Percentiles rank a stretch among this genome's conserved stretches.
Evolutionary conservation across 2,113 vertebrate species (phyloP).

Genomic region (Rissa tridactyla): DNA sequence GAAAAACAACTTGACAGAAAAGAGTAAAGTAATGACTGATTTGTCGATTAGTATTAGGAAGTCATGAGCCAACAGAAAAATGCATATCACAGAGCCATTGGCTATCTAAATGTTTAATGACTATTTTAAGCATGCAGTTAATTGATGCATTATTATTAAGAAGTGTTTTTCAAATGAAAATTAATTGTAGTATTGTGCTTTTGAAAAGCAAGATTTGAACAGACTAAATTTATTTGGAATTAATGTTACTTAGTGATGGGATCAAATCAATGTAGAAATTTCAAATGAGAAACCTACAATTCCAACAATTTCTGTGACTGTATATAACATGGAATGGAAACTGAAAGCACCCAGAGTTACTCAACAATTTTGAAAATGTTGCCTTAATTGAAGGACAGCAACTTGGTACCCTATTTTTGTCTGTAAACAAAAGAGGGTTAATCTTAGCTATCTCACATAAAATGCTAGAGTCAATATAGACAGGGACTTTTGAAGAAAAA

Average conservation of each 20-base stretch:
- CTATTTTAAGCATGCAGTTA: background rate
- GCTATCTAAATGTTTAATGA: background rate
- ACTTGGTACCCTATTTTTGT: background rate
- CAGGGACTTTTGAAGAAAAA: background rate
- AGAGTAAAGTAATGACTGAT: background rate
- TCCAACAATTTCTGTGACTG: background rate
- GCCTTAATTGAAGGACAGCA: background rate
- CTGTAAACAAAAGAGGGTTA: background rate
- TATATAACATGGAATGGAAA: background rate
- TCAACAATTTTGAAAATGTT: background rate
- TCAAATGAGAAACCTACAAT: background rate
- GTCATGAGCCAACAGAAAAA: background rate
- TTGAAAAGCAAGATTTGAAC: background rate
- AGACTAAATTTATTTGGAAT: background rate
- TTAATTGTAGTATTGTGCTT: background rate
- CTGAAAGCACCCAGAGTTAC: background rate
- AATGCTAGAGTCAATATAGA: background rate
- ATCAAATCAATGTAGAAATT: background rate
- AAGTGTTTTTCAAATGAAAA: background rate
- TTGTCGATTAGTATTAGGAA: background rate
- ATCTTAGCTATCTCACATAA: background rate
- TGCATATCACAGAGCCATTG: background rate
- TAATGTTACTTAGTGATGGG: background rate
- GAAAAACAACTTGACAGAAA: background rate
- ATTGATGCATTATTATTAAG: background rate